Evolutionary conservation across 2,888 invertebrate genomes (phyloP).

Genomic region (Dendrolimus pini): DNA sequence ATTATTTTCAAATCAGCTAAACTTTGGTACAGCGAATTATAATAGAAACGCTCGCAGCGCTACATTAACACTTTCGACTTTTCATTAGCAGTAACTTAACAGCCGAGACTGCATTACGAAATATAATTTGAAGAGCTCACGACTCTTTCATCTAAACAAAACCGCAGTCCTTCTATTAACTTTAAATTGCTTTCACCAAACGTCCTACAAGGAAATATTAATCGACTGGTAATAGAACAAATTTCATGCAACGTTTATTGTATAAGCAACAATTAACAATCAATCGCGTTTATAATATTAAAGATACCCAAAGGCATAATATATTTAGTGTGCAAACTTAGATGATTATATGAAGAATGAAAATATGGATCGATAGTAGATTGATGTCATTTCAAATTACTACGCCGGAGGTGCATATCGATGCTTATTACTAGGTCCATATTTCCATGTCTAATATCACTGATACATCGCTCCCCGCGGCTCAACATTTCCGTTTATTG

Average conservation of each 20-base stretch:
- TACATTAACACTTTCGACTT: constrained; percentile 47
- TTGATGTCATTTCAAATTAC: constrained; percentile 46
- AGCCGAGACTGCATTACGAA: constrained; percentile 33
- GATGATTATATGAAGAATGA: constrained; percentile 34
- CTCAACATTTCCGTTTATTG: constrained; percentile 50
- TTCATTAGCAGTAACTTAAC: constrained; percentile 66
- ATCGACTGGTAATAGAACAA: too few relatives aligned
- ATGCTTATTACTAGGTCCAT: constrained; percentile 40
- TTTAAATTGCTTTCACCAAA: too few relatives aligned
- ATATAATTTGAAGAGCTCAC: constrained; percentile 30
- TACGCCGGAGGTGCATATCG: constrained; percentile 39
- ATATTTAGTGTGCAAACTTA: constrained; percentile 18
- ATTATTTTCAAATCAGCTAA: neutral
- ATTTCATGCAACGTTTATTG: too few relatives aligned
- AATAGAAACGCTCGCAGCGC: constrained; percentile 36
- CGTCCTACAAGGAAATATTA: too few relatives aligned
- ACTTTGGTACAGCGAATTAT: constrained; percentile 32
- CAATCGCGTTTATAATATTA: too few relatives aligned
- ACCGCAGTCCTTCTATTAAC: constrained; percentile 1
- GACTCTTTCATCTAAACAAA: constrained; percentile 24
- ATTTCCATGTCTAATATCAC: constrained; percentile 36
- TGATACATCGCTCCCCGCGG: constrained; percentile 46
- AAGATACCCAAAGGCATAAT: too few relatives aligned
- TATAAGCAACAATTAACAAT: too few relatives aligned
- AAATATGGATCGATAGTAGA: constrained; percentile 44